A percentile compares a stretch with the other conserved stretches of the same genome.
phyloP scores from a whole-genome alignment of 2,888 invertebrate genomes.

The Machimus rusticus region DNA sequence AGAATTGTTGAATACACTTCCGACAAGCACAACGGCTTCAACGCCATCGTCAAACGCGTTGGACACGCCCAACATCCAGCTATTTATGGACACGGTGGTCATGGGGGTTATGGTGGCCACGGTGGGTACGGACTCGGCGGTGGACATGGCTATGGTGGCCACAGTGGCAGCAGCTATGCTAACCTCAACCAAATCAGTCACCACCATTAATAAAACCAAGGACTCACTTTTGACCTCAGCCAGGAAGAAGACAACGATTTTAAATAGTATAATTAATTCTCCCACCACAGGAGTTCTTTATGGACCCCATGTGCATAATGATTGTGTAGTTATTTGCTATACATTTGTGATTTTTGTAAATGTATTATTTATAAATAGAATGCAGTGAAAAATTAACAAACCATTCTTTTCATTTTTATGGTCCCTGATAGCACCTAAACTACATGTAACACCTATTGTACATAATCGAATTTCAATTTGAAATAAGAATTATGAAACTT shows the following conservation, averaged over 20 bases:
- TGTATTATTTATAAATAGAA: conserved; percentile 9
- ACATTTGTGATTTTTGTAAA: conserved; percentile 24
- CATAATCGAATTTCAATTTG: too few species aligned
- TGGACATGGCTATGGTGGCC: conserved; percentile 16
- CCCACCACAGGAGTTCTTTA: not conserved
- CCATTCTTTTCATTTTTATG: not conserved
- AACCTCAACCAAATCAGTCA: conserved; percentile 32
- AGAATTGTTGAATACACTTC: conserved; percentile 64
- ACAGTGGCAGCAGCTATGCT: conserved; percentile 35
- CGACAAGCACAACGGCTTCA: conserved; percentile 65
- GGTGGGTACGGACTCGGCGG: conserved; percentile 46
- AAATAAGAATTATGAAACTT: too few species aligned
- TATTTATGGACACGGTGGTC: conserved; percentile 48
- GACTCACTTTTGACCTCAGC: not conserved
- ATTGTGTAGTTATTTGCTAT: not conserved
- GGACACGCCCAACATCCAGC: conserved; percentile 60
- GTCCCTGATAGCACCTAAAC: not conserved
- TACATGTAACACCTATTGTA: not conserved
- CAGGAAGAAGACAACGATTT: not conserved
- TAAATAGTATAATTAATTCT: not conserved
- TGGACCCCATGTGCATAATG: not conserved
- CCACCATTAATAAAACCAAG: not conserved
- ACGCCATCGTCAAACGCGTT: conserved; percentile 64
- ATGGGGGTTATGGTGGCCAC: not conserved
- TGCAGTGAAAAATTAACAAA: not conserved